Base-by-base conservation (phyloP, 2,113 vertebrate genomes). In the Heterotis niloticus region DNA sequence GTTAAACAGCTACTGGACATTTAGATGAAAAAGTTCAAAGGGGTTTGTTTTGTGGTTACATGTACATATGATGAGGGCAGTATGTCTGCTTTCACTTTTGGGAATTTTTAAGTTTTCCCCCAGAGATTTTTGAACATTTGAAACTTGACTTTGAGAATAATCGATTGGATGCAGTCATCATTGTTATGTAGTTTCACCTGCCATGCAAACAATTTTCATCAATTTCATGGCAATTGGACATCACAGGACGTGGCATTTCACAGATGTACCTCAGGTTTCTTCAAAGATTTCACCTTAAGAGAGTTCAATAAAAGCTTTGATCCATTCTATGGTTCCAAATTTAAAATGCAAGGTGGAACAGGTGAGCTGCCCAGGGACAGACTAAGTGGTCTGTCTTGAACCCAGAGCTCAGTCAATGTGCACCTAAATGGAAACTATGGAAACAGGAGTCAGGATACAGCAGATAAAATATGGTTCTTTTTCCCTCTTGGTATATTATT, bases 281-380 rank as follows among this genome's bases (percentile, higher is more conserved):
- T 0, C 56, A 20, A 26, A 44, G 24, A 12, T 29, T 16, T 14
- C 18, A 44, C 7, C 10, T 1, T 1, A 10, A 26, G 18, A 16
- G 74, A 62, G 23, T 75, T 64, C 26, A 44, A 57, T 64, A 57
- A 75, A 62, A 44, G 26, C 57, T 75, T 75, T 75, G 59, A 75
- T 75, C 74, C 57, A 59, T 28, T 29, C 57, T 28, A 26, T 12
- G 29, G 59, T 57, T 34, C 56, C 56, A 75, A 10, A 20, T 64
- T 64, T 75, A 13, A 13, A 75, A 44, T 59, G 70, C 5, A 28
- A 18, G 16, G 71, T 23, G 24, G 72, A 24, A 26, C 23, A 28
- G 52, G 54, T 54, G 23, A 73, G n/a, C 5, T 51, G 34, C 51
- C 54, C 20, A 44, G 54, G 72, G 17, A 18, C 14, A n/a, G 20